phyloP scores from a whole-genome alignment of 2,797 vertebrate species.

The Cryptoprocta ferox region DNA sequence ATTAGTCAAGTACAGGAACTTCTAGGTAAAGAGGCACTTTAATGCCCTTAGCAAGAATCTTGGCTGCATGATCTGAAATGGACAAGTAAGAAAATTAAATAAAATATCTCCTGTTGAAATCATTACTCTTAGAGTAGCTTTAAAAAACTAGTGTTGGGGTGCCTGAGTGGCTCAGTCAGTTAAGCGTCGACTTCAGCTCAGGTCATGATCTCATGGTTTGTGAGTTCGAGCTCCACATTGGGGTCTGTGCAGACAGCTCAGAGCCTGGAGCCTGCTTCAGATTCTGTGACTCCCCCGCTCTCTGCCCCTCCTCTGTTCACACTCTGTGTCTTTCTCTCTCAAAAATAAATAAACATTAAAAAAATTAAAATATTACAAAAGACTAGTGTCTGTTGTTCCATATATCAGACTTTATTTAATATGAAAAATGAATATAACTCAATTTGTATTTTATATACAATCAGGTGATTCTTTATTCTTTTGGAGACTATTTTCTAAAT shows the following conservation, averaged over 20 bases:
- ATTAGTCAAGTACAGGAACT: background rate
- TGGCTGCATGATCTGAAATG: background rate
- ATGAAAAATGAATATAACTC: background rate
- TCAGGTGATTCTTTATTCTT: background rate
- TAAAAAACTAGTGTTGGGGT: background rate
- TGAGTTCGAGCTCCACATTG: too few species aligned
- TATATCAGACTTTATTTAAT: background rate
- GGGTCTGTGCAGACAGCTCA: too few species aligned
- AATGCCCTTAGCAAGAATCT: background rate
- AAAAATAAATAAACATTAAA: background rate
- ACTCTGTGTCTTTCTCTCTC: too few species aligned
- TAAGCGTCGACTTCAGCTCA: too few species aligned
- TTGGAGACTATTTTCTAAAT: background rate
- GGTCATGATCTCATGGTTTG: too few species aligned
- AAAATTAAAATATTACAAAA: too few species aligned
- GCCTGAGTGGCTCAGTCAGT: too few species aligned
- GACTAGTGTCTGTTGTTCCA: background rate
- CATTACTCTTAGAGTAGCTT: background rate
- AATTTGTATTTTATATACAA: background rate
- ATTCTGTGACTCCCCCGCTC: too few species aligned
- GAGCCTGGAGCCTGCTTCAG: too few species aligned
- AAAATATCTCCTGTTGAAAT: slow-evolving; percentile 38
- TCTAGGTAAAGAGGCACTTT: background rate
- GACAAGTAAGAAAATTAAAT: background rate
- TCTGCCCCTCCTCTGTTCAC: too few species aligned